A percentile compares a stretch with the other conserved stretches of the same genome.
Evolutionary conservation across 2,113 vertebrate genomes (phyloP).

Genomic region (Pithys albifrons): DNA sequence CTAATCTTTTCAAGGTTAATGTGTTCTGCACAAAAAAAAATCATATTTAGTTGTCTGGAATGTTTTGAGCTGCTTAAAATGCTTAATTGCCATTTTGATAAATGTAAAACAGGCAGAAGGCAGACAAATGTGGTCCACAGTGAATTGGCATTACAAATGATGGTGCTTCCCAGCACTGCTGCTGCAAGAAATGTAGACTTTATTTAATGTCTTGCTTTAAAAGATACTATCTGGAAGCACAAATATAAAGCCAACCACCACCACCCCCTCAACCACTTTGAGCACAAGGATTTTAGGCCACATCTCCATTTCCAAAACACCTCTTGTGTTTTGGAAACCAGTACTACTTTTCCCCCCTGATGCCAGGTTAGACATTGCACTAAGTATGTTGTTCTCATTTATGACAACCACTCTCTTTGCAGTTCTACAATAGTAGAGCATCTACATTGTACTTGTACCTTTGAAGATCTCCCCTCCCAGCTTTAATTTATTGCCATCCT

Average conservation of each 20-base stretch:
- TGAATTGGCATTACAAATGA: conserved; percentile 3
- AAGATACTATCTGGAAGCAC: not conserved
- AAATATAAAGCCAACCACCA: not conserved
- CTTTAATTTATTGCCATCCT: not conserved
- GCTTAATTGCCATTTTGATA: conserved; percentile 39
- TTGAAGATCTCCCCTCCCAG: not conserved
- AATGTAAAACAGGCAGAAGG: not conserved
- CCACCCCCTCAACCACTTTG: not conserved
- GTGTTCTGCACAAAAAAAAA: not conserved
- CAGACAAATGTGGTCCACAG: not conserved
- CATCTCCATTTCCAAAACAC: too few species aligned
- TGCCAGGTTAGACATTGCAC: not conserved
- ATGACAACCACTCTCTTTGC: not conserved
- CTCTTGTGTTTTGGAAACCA: not conserved
- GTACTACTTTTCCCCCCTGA: not conserved
- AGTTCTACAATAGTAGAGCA: not conserved
- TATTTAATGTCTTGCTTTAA: conserved; percentile 15
- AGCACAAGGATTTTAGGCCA: too few species aligned
- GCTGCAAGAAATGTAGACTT: not conserved
- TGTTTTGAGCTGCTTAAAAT: conserved; percentile 22
- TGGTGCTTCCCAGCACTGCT: not conserved
- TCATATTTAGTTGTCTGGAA: not conserved
- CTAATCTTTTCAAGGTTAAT: conserved; percentile 19
- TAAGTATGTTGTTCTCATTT: not conserved
- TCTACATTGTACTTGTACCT: not conserved